phyloP scores from a whole-genome alignment of 2,888 invertebrate genomes.

The Lissocephala sabroskyi region DNA sequence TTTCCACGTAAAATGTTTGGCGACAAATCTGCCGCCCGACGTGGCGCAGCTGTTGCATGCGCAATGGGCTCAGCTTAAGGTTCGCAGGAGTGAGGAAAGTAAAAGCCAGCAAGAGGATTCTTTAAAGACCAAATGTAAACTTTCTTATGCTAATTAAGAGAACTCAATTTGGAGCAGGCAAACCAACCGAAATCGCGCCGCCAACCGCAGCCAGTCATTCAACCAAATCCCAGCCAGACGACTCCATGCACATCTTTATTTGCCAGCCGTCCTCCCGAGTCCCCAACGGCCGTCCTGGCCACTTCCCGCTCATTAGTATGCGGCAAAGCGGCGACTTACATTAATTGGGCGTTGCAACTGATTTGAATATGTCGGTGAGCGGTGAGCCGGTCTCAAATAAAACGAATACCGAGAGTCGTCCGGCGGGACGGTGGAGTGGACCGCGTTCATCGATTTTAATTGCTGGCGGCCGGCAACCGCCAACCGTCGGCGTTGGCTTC shows the following conservation, averaged over 20 bases:
- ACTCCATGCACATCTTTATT: constrained; percentile 31
- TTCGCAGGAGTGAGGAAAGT: no score
- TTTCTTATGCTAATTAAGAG: constrained; percentile 6
- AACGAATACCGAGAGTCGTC: constrained; percentile 1
- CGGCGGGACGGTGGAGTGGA: constrained; percentile 2
- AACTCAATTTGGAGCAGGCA: constrained; percentile 6
- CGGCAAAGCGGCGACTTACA: constrained; percentile 60
- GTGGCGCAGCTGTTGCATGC: no score
- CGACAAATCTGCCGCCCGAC: no score
- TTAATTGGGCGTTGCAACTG: constrained; percentile 68
- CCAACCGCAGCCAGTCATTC: background rate
- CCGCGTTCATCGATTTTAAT: constrained; percentile 42
- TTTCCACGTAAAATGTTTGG: constrained; percentile 56
- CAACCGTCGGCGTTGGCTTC: constrained; percentile 1
- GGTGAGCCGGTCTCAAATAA: constrained; percentile 10
- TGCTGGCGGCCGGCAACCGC: constrained; percentile 22
- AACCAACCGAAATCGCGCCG: constrained; percentile 11
- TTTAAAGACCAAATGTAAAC: no score
- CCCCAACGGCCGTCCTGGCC: constrained; percentile 10
- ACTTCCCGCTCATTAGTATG: constrained; percentile 55
- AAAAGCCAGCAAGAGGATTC: no score
- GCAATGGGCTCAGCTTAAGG: no score
- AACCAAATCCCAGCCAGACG: background rate
- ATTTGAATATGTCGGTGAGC: constrained; percentile 57
- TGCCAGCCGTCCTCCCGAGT: constrained; percentile 22